phyloP scores from a whole-genome alignment of 1,140 invertebrate genomes.

The Drosophila nasuta region DNA sequence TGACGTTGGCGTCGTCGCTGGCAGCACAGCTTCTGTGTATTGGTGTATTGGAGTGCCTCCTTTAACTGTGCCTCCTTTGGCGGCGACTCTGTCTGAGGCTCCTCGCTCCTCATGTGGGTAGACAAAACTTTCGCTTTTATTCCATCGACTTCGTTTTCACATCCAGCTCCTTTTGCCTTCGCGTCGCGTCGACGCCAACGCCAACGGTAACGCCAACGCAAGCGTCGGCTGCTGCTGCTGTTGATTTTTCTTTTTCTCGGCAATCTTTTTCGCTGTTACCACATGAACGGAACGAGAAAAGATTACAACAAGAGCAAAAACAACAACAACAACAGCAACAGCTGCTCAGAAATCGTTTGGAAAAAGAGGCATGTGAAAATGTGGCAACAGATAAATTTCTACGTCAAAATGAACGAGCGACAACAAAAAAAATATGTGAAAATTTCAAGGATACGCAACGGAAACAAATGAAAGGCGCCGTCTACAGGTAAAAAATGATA shows the following conservation, averaged over 20 bases:
- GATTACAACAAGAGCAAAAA: slow-evolving; percentile 30
- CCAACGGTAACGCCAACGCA: background rate
- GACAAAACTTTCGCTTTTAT: slow-evolving; percentile 76
- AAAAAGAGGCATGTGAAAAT: slow-evolving; percentile 67
- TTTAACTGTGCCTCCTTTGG: background rate
- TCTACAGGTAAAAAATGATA: slow-evolving; percentile 36
- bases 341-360: slow-evolving; percentile 49
- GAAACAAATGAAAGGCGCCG: slow-evolving; percentile 22
- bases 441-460: slow-evolving; percentile 44
- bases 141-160: slow-evolving; percentile 58
- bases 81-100: background rate
- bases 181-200: background rate
- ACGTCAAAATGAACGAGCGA: slow-evolving; percentile 24
- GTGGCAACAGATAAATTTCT: slow-evolving; percentile 64
- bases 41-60: slow-evolving; percentile 3
- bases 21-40: slow-evolving; percentile 22
- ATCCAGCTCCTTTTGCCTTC: slow-evolving; percentile 33
- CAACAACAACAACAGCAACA: slow-evolving; percentile 26
- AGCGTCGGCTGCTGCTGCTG: slow-evolving; percentile 1
- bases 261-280: slow-evolving; percentile 19
- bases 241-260: slow-evolving; percentile 56
- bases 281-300: slow-evolving; percentile 19
- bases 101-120: slow-evolving; percentile 58
- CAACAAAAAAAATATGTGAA: slow-evolving; percentile 24
- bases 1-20: slow-evolving; percentile 3